A percentile compares a stretch with the other conserved stretches of the same genome.
phyloP scores from a whole-genome alignment of 1,140 invertebrate genomes.

The Triops cancriformis region DNA sequence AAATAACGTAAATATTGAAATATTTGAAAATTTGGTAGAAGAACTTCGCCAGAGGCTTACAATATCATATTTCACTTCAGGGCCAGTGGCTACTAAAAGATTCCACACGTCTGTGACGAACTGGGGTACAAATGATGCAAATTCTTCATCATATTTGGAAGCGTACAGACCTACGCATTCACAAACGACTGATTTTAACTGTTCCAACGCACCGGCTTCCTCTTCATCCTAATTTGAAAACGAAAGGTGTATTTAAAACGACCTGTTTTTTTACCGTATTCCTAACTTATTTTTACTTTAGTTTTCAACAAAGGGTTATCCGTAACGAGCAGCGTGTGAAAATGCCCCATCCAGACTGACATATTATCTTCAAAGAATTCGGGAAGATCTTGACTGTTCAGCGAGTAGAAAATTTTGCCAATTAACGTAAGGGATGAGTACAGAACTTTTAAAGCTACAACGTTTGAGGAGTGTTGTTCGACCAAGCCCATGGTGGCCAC shows the following conservation, averaged over 20 bases:
- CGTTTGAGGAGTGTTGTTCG: slow-evolving; percentile 65
- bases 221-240: slow-evolving; percentile 59
- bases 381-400: slow-evolving; percentile 89
- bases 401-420: slow-evolving; percentile 92
- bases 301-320: slow-evolving; percentile 56
- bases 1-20: not conserved
- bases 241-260: not conserved
- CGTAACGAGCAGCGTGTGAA: slow-evolving; percentile 65
- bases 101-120: slow-evolving; percentile 93
- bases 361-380: slow-evolving; percentile 99
- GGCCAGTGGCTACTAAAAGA: slow-evolving; percentile 70
- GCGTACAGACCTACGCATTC: slow-evolving; percentile 92
- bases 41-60: not conserved
- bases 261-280: no score
- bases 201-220: slow-evolving; percentile 80
- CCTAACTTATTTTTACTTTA: slow-evolving; percentile 46
- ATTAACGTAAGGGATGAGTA: slow-evolving; percentile 81
- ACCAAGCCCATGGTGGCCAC: slow-evolving; percentile 74
- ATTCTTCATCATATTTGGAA: slow-evolving; percentile 96
- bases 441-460: slow-evolving; percentile 71
- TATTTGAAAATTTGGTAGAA: no score
- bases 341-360: slow-evolving; percentile 84
- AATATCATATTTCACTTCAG: slow-evolving; percentile 56
- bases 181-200: slow-evolving; percentile 88
- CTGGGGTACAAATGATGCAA: slow-evolving; percentile 69